Conservation (phyloP, 30 jellyfish, hydroid and myxozoan species). For the Pelagia noctiluca region DNA sequence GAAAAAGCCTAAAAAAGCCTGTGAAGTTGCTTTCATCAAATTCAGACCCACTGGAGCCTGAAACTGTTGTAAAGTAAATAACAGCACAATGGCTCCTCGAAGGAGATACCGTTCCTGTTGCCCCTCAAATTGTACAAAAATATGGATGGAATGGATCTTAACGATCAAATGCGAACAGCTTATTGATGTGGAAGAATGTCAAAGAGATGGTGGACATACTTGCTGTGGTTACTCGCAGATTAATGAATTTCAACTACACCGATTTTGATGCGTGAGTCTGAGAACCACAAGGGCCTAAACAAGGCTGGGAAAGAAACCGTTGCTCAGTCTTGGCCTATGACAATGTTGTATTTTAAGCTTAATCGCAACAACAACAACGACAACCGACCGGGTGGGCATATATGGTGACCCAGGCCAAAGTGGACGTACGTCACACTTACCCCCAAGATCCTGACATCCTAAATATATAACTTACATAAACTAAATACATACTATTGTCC, state of each 20-base stretch:
- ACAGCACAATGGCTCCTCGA: background rate
- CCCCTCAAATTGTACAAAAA: conserved; percentile 11
- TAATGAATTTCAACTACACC: background rate
- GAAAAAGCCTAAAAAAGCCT: conserved; percentile 13
- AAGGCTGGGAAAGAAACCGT: background rate
- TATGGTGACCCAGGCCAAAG: no score
- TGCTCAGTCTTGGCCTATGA: no score
- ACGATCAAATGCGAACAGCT: conserved; percentile 27
- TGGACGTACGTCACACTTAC: no score
- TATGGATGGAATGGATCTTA: conserved; percentile 10
- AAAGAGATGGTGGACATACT: conserved; percentile 23
- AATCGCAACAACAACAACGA: no score
- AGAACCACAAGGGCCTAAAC: background rate
- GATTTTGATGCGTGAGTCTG: conserved; percentile 13
- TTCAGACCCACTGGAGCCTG: conserved; percentile 14
- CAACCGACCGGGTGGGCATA: no score
- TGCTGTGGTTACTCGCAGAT: conserved; percentile 10
- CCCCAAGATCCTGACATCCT: no score
- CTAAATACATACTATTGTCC: no score
- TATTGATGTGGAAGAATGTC: background rate
- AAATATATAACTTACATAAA: no score
- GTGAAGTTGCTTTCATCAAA: conserved; percentile 14
- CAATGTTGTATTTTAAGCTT: no score
- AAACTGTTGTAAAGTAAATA: conserved; percentile 7
- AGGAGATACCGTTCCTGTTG: conserved; percentile 18